Base-by-base conservation (phyloP, 2,113 vertebrate species). In the Entomyzon cyanotis region DNA sequence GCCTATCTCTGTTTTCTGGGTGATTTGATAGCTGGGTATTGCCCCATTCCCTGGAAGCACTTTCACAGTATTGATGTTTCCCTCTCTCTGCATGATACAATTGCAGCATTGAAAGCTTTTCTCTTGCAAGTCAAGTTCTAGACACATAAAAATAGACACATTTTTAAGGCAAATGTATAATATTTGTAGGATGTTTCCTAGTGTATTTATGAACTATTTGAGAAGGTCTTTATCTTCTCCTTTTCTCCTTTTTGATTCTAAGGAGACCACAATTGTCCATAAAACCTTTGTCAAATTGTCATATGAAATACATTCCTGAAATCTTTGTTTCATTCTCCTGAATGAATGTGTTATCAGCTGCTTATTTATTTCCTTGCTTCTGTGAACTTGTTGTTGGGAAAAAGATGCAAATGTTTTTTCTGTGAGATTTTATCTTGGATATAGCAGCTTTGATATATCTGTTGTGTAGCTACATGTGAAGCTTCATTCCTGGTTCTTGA, bases 271-370 rank as follows among this genome's bases (percentile, higher is more conserved):
- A 24, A 3, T 50, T 89, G 15, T 68, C 76, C 3, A 6, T 90
- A 79, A 87, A 85, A 71, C 23, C n/a, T 31, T 31, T n/a, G 37
- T 93, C 17, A 86, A 86, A 73, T 77, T 68, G 20, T 62, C 28
- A 12, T 46, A 13, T 56, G 42, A 78, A 49, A 65, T 47, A 28
- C 11, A 55, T 88, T 67, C 10, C 18, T 0, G 0, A 84, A 56
- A 69, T 65, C 31, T 49, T 50, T 62, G 11, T 42, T 47, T 74
- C 1, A 0, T 84, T n/a, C 11, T 83, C 12, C 42, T 52, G 30
- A 92, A 70, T 75, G 15, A 74, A 11, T 77, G 30, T 55, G 91
- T 91, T 16, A 79, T 76, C 39, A 67, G 12, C 11, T 87, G 44
- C 59, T 83, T 64, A 69, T 56, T 67, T 70, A 28, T 84, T 91